Percentiles rank a stretch among this genome's conserved stretches.
phyloP scores from a whole-genome alignment of 2,888 invertebrate species.

The Phengaris alcon region DNA sequence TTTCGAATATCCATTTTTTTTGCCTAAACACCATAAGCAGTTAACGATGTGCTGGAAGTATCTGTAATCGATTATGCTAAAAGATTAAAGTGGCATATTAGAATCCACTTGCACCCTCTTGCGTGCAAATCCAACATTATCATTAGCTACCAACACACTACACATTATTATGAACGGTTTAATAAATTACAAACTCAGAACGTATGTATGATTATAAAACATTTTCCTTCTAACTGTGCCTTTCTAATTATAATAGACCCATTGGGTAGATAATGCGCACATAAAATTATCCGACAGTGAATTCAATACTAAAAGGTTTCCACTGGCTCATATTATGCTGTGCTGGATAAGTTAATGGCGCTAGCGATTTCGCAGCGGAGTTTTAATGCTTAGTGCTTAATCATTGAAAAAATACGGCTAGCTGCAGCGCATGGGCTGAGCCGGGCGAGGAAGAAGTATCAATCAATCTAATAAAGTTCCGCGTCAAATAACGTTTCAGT shows the following conservation, averaged over 20 bases:
- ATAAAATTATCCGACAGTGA: constrained; percentile 51
- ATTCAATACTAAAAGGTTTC: constrained; percentile 42
- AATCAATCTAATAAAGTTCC: no score
- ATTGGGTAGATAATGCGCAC: constrained; percentile 31
- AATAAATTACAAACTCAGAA: background rate
- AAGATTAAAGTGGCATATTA: no score
- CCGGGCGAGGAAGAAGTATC: no score
- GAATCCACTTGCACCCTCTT: no score
- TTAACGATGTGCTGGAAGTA: no score
- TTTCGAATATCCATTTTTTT: no score
- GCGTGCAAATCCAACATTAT: constrained; percentile 28
- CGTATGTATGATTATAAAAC: constrained; percentile 9
- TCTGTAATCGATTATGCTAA: no score
- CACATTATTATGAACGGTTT: background rate
- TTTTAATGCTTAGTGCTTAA: background rate
- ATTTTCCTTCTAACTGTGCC: background rate
- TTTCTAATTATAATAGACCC: constrained; percentile 45
- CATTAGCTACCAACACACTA: background rate
- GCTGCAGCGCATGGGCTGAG: no score
- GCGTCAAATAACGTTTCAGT: no score
- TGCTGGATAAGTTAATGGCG: constrained; percentile 31
- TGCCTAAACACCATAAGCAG: no score
- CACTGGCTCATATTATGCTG: constrained; percentile 41
- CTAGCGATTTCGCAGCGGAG: constrained; percentile 28
- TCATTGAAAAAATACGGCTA: no score